A percentile compares a stretch with the other conserved stretches of the same genome.
Evolutionary conservation across 1,140 invertebrate genomes (phyloP).

Genomic region (Drosophila lowei): DNA sequence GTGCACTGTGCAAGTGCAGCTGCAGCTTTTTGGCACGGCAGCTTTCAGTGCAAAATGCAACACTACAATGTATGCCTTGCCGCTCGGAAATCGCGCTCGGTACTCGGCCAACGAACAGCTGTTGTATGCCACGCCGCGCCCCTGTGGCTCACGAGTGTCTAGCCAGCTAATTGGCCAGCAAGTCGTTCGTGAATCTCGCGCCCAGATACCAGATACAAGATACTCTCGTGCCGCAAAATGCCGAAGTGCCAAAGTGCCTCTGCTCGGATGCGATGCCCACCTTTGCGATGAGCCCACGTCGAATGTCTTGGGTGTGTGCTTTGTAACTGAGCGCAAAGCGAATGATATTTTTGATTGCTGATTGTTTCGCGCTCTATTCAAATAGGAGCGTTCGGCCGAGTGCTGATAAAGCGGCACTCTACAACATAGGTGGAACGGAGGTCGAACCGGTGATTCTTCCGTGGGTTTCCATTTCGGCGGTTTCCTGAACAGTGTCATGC

Average conservation of each 20-base stretch:
- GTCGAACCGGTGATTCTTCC: conserved; percentile 9
- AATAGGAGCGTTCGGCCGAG: conserved; percentile 31
- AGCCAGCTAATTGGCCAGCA: neutral
- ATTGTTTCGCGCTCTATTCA: conserved; percentile 54
- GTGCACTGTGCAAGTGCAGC: too few relatives aligned
- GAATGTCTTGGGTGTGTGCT: conserved; percentile 39
- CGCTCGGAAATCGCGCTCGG: conserved; percentile 35
- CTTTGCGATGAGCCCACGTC: conserved; percentile 45
- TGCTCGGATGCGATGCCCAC: conserved; percentile 17
- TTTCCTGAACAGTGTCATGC: conserved; percentile 6
- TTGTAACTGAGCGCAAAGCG: conserved; percentile 43
- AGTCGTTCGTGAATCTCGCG: too few relatives aligned
- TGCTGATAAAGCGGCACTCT: conserved; percentile 19
- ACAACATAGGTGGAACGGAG: conserved; percentile 13
- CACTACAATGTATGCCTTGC: conserved; percentile 8
- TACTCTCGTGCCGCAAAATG: conserved; percentile 7
- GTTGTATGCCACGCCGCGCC: conserved; percentile 15
- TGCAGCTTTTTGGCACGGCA: neutral
- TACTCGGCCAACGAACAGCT: conserved; percentile 34
- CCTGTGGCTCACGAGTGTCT: neutral
- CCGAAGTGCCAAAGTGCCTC: too few relatives aligned
- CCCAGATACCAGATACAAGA: conserved; percentile 12
- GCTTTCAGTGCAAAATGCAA: neutral
- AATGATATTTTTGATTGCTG: conserved; percentile 31
- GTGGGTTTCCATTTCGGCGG: conserved; percentile 33